These are phyloP conservation scores for Heliconius cydno DNA, from an alignment of 2,888 invertebrate genomes.

Conservation along the genomic window DNA sequence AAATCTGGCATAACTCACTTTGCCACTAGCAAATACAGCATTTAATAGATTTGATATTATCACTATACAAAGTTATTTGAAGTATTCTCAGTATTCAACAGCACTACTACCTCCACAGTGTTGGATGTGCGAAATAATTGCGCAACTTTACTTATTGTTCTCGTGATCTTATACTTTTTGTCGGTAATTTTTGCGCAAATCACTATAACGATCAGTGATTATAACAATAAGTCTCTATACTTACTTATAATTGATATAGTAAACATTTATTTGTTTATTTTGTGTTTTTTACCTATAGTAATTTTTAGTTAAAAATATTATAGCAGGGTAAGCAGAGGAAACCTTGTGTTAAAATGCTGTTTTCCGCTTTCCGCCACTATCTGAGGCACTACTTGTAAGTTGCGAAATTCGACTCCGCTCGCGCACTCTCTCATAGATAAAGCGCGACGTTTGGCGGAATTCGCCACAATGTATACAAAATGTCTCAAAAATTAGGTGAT, in stretches of 20 bases:
- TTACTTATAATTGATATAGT: background rate
- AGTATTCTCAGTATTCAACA: conserved; percentile 28
- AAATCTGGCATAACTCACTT: background rate
- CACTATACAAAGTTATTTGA: background rate
- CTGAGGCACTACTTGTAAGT: background rate
- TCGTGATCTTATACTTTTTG: conserved; percentile 28
- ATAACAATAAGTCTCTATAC: background rate
- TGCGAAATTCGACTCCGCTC: too few species aligned
- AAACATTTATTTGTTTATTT: background rate
- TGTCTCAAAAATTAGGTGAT: too few species aligned
- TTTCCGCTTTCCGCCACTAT: background rate
- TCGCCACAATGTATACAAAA: too few species aligned
- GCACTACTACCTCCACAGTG: background rate
- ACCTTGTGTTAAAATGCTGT: background rate
- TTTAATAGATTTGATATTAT: background rate
- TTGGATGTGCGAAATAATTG: conserved; percentile 32
- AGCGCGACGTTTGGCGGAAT: too few species aligned
- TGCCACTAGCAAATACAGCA: background rate
- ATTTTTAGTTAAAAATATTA: background rate
- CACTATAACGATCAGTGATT: background rate
- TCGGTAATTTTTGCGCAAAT: conserved; percentile 25
- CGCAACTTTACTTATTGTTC: conserved; percentile 39
- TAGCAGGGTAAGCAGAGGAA: background rate
- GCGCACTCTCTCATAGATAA: too few species aligned
- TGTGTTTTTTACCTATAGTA: background rate